A percentile compares a stretch with the other conserved stretches of the same genome.
These are phyloP conservation scores for Galleria mellonella DNA, from an alignment of 1,140 invertebrate genomes.

Conservation along the genomic window DNA sequence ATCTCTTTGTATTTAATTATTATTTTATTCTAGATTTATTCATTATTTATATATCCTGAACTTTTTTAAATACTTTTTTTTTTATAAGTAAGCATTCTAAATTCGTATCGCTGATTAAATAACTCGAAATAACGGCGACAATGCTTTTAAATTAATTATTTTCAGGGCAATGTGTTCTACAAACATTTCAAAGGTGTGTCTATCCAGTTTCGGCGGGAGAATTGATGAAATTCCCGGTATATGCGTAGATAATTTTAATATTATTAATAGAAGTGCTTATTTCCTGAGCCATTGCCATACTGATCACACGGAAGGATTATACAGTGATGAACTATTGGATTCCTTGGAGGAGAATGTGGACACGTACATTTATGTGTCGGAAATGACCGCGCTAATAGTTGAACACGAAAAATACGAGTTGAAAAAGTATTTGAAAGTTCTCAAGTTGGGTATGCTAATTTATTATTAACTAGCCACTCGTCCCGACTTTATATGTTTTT, in stretches of 20 bases:
- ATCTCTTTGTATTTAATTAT: too few species aligned
- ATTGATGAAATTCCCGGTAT: conserved; percentile 79
- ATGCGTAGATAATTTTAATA: conserved; percentile 77
- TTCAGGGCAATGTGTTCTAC: background rate
- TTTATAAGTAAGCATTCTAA: too few species aligned
- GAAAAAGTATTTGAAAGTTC: conserved; percentile 20
- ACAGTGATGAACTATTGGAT: conserved; percentile 19
- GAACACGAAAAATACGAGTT: conserved; percentile 22
- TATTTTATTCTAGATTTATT: too few species aligned
- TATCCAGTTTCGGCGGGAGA: conserved; percentile 71
- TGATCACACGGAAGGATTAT: conserved; percentile 80
- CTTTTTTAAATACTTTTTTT: too few species aligned
- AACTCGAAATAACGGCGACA: too few species aligned
- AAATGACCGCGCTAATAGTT: conserved; percentile 59
- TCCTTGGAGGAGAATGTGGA: conserved; percentile 29
- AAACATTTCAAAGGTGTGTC: conserved; percentile 52
- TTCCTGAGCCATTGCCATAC: conserved; percentile 81
- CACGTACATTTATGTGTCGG: conserved; percentile 60
- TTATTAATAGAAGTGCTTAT: conserved; percentile 74
- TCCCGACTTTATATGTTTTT: too few species aligned
- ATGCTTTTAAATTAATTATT: background rate
- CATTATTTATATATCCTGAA: too few species aligned
- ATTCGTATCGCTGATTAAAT: too few species aligned
- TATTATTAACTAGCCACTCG: too few species aligned
- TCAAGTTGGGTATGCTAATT: conserved; percentile 30